Conservation (phyloP, 2,113 vertebrate species). For the Nesoenas mayeri region DNA sequence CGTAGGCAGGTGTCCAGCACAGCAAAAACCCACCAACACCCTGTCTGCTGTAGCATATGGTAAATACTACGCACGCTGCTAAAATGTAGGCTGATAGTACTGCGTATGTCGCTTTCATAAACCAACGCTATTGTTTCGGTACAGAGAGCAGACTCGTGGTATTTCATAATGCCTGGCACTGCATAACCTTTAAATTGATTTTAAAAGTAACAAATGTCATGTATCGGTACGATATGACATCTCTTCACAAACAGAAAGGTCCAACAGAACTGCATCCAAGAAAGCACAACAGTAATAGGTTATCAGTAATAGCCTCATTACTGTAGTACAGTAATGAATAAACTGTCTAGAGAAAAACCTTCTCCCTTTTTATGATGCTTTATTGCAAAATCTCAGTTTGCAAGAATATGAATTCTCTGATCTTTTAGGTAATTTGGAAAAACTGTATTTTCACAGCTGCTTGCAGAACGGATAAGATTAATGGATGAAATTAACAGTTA, state of each 20-base stretch:
- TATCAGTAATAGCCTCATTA: neutral
- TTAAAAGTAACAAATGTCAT: neutral
- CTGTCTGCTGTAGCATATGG: neutral
- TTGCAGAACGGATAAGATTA: neutral
- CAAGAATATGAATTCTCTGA: neutral
- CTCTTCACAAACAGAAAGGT: neutral
- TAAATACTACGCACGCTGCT: neutral
- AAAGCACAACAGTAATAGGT: neutral
- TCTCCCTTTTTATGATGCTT: neutral
- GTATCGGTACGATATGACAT: neutral
- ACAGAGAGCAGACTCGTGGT: neutral
- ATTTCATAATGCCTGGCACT: conserved; percentile 15
- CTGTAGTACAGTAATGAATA: neutral
- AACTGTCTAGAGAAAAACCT: neutral
- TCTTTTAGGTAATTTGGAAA: neutral
- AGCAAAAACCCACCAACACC: neutral
- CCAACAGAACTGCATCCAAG: neutral
- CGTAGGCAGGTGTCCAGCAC: neutral
- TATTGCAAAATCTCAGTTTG: neutral
- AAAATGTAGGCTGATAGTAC: neutral
- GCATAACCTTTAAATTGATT: neutral
- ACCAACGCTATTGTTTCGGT: neutral
- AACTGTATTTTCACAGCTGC: neutral
- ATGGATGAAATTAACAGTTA: neutral
- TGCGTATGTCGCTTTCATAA: conserved; percentile 45